A percentile compares a stretch with the other conserved stretches of the same genome.
Evolutionary conservation across 2,888 invertebrate species (phyloP).

Genomic region (Dryobotodes eremita): DNA sequence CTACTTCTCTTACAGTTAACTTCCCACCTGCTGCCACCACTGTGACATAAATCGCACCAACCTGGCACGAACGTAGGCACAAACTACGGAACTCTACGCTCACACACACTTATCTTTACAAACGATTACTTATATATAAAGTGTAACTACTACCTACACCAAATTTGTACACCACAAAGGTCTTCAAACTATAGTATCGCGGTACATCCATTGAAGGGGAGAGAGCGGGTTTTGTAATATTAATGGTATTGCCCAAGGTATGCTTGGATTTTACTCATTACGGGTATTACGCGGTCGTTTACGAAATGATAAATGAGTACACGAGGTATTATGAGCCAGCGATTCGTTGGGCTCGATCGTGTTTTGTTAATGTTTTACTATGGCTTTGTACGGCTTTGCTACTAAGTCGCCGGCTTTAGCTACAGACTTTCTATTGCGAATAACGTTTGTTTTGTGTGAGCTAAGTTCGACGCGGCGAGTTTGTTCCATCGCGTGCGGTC

Average conservation of each 20-base stretch:
- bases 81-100: conserved; percentile 22
- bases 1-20: background rate
- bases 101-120: conserved; percentile 3
- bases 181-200: conserved; percentile 62
- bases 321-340: conserved; percentile 80
- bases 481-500: conserved; percentile 44
- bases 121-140: conserved; percentile 26
- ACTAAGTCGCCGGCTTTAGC: conserved; percentile 63
- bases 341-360: conserved; percentile 77
- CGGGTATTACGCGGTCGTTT: conserved; percentile 88
- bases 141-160: conserved; percentile 34
- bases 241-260: conserved; percentile 88
- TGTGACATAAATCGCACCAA: conserved; percentile 1
- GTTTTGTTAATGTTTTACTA: conserved; percentile 84
- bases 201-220: conserved; percentile 75
- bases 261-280: conserved; percentile 90
- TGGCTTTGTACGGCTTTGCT: conserved; percentile 76
- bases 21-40: conserved; percentile 16
- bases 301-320: conserved; percentile 88
- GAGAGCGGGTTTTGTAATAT: conserved; percentile 84
- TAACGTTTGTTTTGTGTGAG: conserved; percentile 67
- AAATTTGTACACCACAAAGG: conserved; percentile 61
- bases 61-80: conserved; percentile 10
- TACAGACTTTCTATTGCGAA: conserved; percentile 65
- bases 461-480: conserved; percentile 41